A percentile compares a stretch with the other conserved stretches of the same genome.
These are phyloP conservation scores for Cheilosia scutellata DNA, from an alignment of 2,888 invertebrate species.

Conservation along the genomic window DNA sequence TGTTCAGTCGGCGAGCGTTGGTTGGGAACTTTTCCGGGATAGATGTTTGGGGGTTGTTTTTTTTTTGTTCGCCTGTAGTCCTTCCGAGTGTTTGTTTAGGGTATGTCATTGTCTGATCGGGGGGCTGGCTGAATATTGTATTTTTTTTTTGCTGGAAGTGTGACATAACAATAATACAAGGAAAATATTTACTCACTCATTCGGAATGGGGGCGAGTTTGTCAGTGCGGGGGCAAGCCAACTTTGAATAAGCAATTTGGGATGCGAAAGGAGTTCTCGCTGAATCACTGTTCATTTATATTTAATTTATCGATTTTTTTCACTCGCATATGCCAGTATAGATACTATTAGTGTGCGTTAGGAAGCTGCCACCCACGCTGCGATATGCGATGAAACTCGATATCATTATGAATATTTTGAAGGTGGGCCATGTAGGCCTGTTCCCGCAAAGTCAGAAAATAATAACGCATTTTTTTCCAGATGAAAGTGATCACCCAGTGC, in stretches of 20 bases:
- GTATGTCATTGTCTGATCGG: constrained; percentile 68
- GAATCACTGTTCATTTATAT: constrained; percentile 50
- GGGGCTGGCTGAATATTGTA: constrained; percentile 12
- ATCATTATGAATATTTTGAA: constrained; percentile 20
- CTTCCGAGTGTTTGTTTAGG: constrained; percentile 69
- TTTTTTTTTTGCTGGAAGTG: constrained; percentile 47
- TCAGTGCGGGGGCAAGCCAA: constrained; percentile 1
- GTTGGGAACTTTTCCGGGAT: constrained; percentile 15
- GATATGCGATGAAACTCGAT: constrained; percentile 23
- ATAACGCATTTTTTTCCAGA: constrained; percentile 33
- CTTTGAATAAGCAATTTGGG: constrained; percentile 46
- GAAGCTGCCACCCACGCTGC: constrained; percentile 24
- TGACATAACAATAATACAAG: constrained; percentile 73
- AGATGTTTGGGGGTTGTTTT: constrained; percentile 16
- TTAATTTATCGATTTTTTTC: constrained; percentile 53
- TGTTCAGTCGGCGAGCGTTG: constrained; percentile 74
- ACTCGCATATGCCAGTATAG: neutral
- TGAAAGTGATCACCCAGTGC: constrained; percentile 60
- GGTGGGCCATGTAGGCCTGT: no score
- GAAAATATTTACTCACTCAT: constrained; percentile 71
- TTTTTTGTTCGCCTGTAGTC: constrained; percentile 10
- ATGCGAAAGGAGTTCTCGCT: constrained; percentile 22
- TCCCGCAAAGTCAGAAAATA: no score
- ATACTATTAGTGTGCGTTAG: neutral
- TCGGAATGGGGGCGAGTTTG: constrained; percentile 34